Evolutionary conservation across 2,797 vertebrate species (phyloP).

Genomic region (Sandelia bainsii): DNA sequence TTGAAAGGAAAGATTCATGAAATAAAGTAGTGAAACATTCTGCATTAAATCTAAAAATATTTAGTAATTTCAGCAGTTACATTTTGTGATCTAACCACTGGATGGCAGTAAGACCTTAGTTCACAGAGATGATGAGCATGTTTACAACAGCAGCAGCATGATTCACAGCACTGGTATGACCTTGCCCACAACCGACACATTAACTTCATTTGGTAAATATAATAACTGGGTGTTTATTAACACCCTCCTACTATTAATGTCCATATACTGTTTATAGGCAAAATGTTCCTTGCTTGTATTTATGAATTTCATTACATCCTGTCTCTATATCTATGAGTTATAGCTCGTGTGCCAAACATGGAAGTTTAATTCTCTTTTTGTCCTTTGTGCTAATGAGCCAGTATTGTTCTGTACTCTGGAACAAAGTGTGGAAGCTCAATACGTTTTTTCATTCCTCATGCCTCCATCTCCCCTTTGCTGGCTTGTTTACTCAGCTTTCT

Average conservation of each 20-base stretch:
- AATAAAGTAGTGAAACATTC: too few relatives aligned
- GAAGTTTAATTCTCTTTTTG: slow-evolving; percentile 6
- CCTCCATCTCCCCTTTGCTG: slow-evolving; percentile 12
- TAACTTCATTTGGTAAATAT: slow-evolving; percentile 17
- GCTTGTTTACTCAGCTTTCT: slow-evolving; percentile 41
- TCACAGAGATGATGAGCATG: background rate
- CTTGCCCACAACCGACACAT: slow-evolving; percentile 29
- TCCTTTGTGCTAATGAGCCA: slow-evolving; percentile 8
- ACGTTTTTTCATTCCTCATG: background rate
- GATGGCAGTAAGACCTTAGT: slow-evolving; percentile 53
- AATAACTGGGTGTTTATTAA: slow-evolving; percentile 20
- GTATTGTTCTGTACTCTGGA: background rate
- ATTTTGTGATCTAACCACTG: slow-evolving; percentile 27
- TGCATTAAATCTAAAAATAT: too few relatives aligned
- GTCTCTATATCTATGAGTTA: background rate
- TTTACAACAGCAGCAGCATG: slow-evolving; percentile 8
- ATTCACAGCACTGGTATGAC: slow-evolving; percentile 34
- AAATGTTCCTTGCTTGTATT: slow-evolving; percentile 25
- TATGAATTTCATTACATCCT: slow-evolving; percentile 16
- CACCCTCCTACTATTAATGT: background rate
- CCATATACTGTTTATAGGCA: slow-evolving; percentile 21
- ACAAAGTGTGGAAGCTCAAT: background rate
- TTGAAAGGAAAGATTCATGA: too few relatives aligned
- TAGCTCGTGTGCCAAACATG: background rate
- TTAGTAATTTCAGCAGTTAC: background rate